These are phyloP conservation scores for Eidolon dupreanum DNA, from an alignment of 2,797 vertebrate species.

Conservation along the genomic window DNA sequence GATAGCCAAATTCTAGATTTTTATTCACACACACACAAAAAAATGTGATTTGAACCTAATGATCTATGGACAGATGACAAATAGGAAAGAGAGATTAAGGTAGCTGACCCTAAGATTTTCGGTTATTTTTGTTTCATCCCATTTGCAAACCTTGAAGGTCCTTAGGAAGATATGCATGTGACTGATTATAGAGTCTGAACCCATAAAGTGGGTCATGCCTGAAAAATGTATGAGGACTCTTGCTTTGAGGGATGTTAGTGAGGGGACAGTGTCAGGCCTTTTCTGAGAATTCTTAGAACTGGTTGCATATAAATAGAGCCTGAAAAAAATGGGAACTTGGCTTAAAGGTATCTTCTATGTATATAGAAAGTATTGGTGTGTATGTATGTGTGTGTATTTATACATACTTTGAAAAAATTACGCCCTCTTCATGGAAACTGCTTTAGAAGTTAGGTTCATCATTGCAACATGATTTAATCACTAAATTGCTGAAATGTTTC, in stretches of 20 bases:
- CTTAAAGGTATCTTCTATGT: constrained; percentile 40
- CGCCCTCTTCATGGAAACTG: constrained; percentile 41
- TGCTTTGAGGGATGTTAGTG: background rate
- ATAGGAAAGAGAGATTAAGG: background rate
- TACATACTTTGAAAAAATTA: constrained; percentile 50
- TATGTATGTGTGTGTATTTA: constrained; percentile 44
- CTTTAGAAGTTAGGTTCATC: constrained; percentile 47
- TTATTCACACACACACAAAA: background rate
- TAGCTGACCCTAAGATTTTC: background rate
- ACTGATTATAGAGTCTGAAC: background rate
- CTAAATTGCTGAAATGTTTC: constrained; percentile 48
- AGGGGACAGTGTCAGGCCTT: constrained; percentile 20
- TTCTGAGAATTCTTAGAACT: constrained; percentile 49
- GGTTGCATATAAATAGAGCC: constrained; percentile 58
- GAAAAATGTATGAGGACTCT: background rate
- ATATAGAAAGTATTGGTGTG: constrained; percentile 20
- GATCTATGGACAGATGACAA: background rate
- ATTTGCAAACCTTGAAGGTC: background rate
- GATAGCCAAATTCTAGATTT: background rate
- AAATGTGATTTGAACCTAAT: constrained; percentile 37
- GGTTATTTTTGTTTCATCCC: constrained; percentile 44
- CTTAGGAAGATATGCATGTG: background rate
- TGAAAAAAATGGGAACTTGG: constrained; percentile 44
- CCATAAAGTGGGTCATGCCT: constrained; percentile 46
- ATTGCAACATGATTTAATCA: constrained; percentile 62